phyloP scores from a whole-genome alignment of 35 echinoderm and acorn worm species.

The Heliocidaris tuberculata region DNA sequence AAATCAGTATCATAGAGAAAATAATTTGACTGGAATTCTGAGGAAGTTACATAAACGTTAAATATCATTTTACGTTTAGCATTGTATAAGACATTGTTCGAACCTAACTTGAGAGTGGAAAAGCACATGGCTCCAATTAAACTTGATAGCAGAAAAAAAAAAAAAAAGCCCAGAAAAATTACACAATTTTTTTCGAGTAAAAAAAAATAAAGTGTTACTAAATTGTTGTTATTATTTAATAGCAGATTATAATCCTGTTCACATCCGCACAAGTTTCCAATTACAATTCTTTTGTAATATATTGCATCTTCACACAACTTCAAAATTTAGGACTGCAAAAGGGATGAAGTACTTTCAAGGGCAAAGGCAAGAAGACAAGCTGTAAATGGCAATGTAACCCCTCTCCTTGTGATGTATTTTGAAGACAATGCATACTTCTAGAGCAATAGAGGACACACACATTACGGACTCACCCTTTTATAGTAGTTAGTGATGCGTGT shows the following conservation, averaged over 20 bases:
- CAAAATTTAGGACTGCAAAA: too few species aligned
- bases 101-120: background rate
- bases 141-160: background rate
- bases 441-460: background rate
- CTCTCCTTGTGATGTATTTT: background rate
- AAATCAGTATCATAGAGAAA: background rate
- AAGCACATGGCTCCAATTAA: background rate
- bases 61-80: background rate
- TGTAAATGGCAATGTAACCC: too few species aligned
- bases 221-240: too few species aligned
- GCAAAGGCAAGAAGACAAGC: too few species aligned
- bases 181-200: too few species aligned
- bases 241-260: too few species aligned
- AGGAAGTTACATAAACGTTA: background rate
- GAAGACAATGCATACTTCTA: background rate
- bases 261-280: too few species aligned
- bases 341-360: too few species aligned
- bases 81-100: background rate
- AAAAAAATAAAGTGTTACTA: too few species aligned
- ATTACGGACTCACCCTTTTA: conserved; percentile 79
- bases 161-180: too few species aligned
- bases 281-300: too few species aligned
- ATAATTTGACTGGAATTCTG: background rate
- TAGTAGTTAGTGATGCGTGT: conserved; percentile 91
- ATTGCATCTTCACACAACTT: too few species aligned